Percentiles rank a stretch among this genome's conserved stretches.
phyloP scores from a whole-genome alignment of 1,140 invertebrate genomes.

The Platorchestia sp. region DNA sequence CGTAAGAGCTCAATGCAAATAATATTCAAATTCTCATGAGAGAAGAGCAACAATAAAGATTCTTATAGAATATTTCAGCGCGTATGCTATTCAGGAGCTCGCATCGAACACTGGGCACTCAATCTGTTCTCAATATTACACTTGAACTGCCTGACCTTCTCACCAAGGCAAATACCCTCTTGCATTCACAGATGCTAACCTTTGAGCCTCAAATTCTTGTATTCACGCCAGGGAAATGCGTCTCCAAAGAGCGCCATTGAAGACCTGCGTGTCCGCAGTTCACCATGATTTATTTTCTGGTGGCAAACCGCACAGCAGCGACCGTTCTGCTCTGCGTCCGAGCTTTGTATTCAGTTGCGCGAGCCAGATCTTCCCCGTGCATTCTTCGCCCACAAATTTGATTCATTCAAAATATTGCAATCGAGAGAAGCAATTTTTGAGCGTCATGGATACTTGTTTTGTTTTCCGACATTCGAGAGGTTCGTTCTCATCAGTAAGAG shows the following conservation, averaged over 20 bases:
- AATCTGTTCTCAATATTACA: conserved; percentile 35
- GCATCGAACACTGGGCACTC: neutral
- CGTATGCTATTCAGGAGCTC: neutral
- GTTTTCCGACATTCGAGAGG: too few species aligned
- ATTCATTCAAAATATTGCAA: neutral
- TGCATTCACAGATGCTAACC: neutral
- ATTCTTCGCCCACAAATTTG: neutral
- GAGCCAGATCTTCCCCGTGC: neutral
- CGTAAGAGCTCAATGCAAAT: neutral
- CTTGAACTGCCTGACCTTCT: conserved; percentile 48
- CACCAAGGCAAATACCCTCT: neutral
- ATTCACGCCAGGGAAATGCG: neutral
- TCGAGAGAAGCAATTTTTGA: neutral
- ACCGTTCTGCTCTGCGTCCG: neutral
- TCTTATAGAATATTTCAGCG: neutral
- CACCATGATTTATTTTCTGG: neutral
- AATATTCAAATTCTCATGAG: neutral
- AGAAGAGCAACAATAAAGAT: neutral
- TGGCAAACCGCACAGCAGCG: neutral
- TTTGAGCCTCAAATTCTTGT: neutral
- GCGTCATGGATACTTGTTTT: too few species aligned
- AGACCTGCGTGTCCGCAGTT: neutral
- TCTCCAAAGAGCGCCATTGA: neutral
- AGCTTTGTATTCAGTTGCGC: neutral
- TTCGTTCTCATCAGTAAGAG: too few species aligned